Evolutionary conservation across 2,113 vertebrate species (phyloP).

Genomic region (Holacanthus passer): DNA sequence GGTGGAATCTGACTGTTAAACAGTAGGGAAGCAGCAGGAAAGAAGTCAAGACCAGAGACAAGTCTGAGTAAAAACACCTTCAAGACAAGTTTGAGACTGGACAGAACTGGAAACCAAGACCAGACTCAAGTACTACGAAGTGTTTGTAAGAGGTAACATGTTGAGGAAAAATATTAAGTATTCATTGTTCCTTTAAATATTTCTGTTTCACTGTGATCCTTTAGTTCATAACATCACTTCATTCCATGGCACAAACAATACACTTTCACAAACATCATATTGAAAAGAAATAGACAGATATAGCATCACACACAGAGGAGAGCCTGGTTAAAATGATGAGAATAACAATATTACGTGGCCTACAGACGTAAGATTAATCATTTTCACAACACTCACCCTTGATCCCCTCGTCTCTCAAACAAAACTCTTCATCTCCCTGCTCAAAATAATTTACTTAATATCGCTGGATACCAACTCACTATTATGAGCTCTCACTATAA

Average conservation of each 20-base stretch:
- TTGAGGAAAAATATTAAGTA: neutral
- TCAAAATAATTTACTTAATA: conserved; percentile 16
- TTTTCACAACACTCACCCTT: neutral
- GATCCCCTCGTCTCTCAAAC: neutral
- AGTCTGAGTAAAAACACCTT: neutral
- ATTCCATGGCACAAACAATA: neutral
- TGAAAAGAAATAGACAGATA: neutral
- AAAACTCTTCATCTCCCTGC: neutral
- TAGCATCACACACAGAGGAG: neutral
- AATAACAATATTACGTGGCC: conserved; percentile 1
- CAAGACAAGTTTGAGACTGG: neutral
- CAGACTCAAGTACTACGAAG: neutral
- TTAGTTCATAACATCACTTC: neutral
- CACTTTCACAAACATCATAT: neutral
- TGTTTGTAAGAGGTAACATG: too few species aligned
- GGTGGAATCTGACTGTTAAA: neutral
- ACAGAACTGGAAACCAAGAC: neutral
- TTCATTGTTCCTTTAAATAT: neutral
- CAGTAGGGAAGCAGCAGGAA: neutral
- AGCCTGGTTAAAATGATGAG: neutral
- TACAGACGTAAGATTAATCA: neutral
- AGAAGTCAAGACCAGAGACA: neutral
- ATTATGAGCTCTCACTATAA: conserved; percentile 45
- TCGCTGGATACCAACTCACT: conserved; percentile 4
- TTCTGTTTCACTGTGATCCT: neutral